Base-by-base conservation (phyloP, 2,113 vertebrate genomes). In the Pithys albifrons region DNA sequence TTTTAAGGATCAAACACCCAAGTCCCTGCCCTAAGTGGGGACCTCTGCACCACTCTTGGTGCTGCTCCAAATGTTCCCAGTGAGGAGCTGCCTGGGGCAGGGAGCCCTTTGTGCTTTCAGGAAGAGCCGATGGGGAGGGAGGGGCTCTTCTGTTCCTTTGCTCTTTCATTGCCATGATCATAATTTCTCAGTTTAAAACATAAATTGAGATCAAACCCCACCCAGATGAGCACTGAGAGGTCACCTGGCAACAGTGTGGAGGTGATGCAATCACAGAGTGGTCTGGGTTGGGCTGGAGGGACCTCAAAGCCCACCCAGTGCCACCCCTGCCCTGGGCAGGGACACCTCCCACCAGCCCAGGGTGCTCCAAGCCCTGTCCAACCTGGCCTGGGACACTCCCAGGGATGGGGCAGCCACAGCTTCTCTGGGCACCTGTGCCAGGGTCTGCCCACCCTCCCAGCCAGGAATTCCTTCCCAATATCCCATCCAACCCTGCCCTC, bases 401-500 rank as follows among this genome's bases (percentile, higher is more conserved):
- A 67, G 69, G 69, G 87, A 81, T 81, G 52, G 45, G 61, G 45
- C 76, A 80, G 58, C 67, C 67, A 3, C 76, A 73, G 67, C 41
- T 43, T 2, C 35, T 72, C 58, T 72, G 67, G 37, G 31, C 4
- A 2, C 7, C 75, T 24, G 5, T 3, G 8, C 57, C 57, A 49
- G 57, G 0, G 1, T 27, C 37, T n/a, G 0, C 1, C 1, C 49
- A 41, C 20, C 24, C 19, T 41, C 3, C 0, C 66, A 71, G 9
- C 2, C 3, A 45, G 15, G 2, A n/a, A 19, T 62, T 55, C 29
- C n/a, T 13, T 0, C 49, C 49, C 24, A 35, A 12, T 1, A 1
- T 58, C 37, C 43, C 67, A 14, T 4, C 46, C 1, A 6, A 3
- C 19, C 1, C 3, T 74, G 9, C 39, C 8, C 46, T 5, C 18